Base-by-base conservation (phyloP, 2,113 vertebrate species). In the Siniperca chuatsi region DNA sequence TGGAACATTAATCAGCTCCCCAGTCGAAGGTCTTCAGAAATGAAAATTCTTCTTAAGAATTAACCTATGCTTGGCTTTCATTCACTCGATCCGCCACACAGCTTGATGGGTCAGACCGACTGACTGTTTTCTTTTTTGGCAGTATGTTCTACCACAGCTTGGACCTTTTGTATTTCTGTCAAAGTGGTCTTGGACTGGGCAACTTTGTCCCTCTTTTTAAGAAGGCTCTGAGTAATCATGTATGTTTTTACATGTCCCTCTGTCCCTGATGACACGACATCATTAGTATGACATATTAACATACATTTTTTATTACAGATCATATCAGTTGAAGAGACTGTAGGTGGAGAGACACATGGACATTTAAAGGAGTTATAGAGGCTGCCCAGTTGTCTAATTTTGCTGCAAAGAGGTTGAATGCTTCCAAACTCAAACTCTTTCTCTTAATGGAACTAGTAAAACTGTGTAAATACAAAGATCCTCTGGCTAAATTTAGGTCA, bases 1-100 rank as follows among this genome's bases (percentile, higher is more conserved):
- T 48, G 48, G 48, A 77, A 48, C 50, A 76, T 65, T 33, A 75
- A 80, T 70, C 62, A 67, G 60, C 48, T 66, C 54, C 55, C 18
- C n/a, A 44, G 18, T 54, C 11, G 0, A 62, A 52, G 44, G 50
- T 74, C 76, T 50, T 33, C 52, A 52, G 13, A 61, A 35, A 18
- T 67, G 23, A 79, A 20, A 44, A 9, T n/a, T 42, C 18, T 16
- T 75, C 12, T 13, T 10, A 33, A 74, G 60, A 78, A 57, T 40
- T 25, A 78, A 67, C 21, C 15, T 50, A 25, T 20, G 42, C 29
- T 23, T 65, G 21, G 35, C 48, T 48, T 72, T 58, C 3, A 57
- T 42, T 76, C 6, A 20, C 46, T 72, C 1, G 12, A 7, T 9
- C 16, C 1, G 3, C 44, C 7, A 29, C n/a, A 4, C 25, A 72